phyloP scores from a whole-genome alignment of 2,888 invertebrate genomes.

The Buathra laborator region DNA sequence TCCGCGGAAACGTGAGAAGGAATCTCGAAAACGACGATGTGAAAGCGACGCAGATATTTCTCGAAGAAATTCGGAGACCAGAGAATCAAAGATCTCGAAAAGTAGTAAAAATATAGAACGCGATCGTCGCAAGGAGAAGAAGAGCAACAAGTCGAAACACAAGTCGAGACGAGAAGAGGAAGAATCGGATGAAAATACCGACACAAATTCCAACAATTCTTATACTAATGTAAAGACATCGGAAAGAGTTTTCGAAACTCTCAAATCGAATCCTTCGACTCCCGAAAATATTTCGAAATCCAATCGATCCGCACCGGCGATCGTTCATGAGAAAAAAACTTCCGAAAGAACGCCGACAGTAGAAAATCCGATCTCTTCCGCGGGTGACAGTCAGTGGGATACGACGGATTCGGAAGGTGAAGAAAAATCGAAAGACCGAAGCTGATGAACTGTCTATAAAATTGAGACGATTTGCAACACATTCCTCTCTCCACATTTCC shows the following conservation, averaged over 20 bases:
- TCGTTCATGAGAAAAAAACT: background rate
- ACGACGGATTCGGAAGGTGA: constrained; percentile 77
- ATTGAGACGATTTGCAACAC: background rate
- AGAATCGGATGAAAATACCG: constrained; percentile 63
- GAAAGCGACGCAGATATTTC: constrained; percentile 54
- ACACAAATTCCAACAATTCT: constrained; percentile 62
- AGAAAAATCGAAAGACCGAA: background rate
- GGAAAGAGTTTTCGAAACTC: background rate
- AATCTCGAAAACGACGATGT: constrained; percentile 51
- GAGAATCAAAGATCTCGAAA: constrained; percentile 58
- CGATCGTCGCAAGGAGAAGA: constrained; percentile 29
- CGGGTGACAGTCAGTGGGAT: constrained; percentile 74
- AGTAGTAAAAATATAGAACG: constrained; percentile 36
- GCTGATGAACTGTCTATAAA: background rate
- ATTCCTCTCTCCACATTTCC: no score
- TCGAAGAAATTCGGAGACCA: constrained; percentile 49
- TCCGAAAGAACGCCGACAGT: background rate
- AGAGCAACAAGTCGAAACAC: constrained; percentile 15
- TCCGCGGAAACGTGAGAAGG: constrained; percentile 48
- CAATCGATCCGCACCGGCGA: background rate
- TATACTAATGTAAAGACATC: constrained; percentile 28
- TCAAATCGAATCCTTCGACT: constrained; percentile 13
- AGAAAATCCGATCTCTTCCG: constrained; percentile 2
- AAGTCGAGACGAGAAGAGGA: constrained; percentile 62
- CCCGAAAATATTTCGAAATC: background rate